These are phyloP conservation scores for Uropetala carovei DNA, from an alignment of 2,888 invertebrate species.

Conservation along the genomic window DNA sequence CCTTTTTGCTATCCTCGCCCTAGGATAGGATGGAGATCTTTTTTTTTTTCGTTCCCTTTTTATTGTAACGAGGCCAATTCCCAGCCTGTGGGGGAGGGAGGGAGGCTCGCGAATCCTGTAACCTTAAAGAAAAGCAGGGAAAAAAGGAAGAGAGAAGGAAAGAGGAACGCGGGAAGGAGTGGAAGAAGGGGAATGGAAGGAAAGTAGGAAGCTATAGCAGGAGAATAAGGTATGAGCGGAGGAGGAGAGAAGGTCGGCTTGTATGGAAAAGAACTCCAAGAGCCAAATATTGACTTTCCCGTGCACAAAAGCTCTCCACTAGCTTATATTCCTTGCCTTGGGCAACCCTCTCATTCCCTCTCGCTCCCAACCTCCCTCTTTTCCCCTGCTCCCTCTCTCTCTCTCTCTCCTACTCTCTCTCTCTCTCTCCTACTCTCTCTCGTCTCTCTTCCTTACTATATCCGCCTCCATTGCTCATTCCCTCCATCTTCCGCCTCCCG, in stretches of 20 bases:
- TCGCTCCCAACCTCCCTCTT: background rate
- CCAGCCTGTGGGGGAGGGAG: background rate
- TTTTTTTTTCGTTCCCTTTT: background rate
- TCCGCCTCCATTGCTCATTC: background rate
- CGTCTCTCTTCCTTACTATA: background rate
- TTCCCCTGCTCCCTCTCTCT: slow-evolving; percentile 29
- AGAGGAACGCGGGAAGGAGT: background rate
- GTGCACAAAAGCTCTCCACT: slow-evolving; percentile 62
- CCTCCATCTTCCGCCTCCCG: background rate
- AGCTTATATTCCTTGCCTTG: slow-evolving; percentile 53
- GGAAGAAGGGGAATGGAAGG: slow-evolving; percentile 4
- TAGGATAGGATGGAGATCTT: background rate
- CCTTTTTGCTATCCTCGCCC: background rate
- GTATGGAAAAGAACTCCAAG: slow-evolving; percentile 59
- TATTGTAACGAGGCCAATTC: slow-evolving; percentile 32
- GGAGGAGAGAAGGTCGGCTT: slow-evolving; percentile 14
- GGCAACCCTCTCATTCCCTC: slow-evolving; percentile 47
- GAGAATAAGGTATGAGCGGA: background rate
- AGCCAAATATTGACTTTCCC: slow-evolving; percentile 63
- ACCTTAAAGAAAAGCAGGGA: background rate
- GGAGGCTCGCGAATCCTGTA: background rate
- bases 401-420: background rate
- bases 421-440: background rate
- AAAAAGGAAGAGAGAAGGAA: slow-evolving; percentile 1
- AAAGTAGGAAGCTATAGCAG: background rate